Base-by-base conservation (phyloP, 2,113 vertebrate species). In the Acanthisitta chloris region DNA sequence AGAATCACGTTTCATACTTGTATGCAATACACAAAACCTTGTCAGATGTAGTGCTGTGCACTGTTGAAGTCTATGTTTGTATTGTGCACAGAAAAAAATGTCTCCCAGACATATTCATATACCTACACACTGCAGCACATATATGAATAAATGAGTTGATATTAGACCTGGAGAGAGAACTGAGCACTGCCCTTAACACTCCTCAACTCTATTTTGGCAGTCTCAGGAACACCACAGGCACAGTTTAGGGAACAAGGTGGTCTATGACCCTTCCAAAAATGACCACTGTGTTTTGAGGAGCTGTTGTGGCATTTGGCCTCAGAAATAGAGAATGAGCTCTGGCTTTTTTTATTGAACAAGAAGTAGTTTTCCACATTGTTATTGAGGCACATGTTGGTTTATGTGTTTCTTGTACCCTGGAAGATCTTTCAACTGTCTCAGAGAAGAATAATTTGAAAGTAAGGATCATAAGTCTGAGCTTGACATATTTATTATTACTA, bases 321-420 rank as follows among this genome's bases (percentile, higher is more conserved):
- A 57, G 43, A 86, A 77, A 17, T 3, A 51, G 34, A 36, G 17
- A 17, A 14, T 4, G 3, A 26, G 13, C 29, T 81, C 18, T 34
- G 59, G 17, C 58, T 12, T 38, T 48, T 36, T 83, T 55, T 51
- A 14, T 8, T 54, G 40, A 33, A 19, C 10, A 62, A 72, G 57
- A 31, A 8, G 10, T 17, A 25, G 20, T 14, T 88, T 83, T 78
- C 67, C 25, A 43, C 3, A 9, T 70, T 91, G n/a, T n/a, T 78
- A 34, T 14, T 19, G 19, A 49, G 6, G 5, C 8, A 12, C 0
- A 0, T 8, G 2, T 20, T 81, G 31, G 4, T 67, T 29, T 26
- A n/a, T 40, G 1, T 42, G 45, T 51, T 92, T 72, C 62, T 54
- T 3, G 18, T 55, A 51, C 10, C 19, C 26, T 43, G 54, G 36